Evolutionary conservation across 1,140 invertebrate species (phyloP).

Genomic region (Brachionus koreanus): DNA sequence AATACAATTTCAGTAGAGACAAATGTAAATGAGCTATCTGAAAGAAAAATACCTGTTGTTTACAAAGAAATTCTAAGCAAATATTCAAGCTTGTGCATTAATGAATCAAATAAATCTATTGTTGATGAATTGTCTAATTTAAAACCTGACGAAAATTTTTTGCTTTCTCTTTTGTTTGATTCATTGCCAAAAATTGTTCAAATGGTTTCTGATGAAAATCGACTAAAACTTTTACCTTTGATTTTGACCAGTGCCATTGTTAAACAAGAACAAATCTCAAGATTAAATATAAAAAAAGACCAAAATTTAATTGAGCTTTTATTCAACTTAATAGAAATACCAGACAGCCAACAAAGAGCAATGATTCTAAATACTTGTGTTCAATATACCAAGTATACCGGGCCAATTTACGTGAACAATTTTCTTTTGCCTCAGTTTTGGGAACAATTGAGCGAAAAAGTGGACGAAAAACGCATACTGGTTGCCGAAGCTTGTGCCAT

Average conservation of each 20-base stretch:
- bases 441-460: constrained; percentile 66
- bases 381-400: constrained; percentile 63
- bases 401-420: constrained; percentile 63
- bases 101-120: neutral
- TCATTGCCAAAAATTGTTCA: neutral
- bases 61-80: constrained; percentile 2
- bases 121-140: constrained; percentile 2
- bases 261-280: constrained; percentile 60
- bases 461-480: constrained; percentile 67
- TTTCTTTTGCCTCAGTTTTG: constrained; percentile 73
- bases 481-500: constrained; percentile 70
- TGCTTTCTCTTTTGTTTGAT: neutral
- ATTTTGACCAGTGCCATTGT: constrained; percentile 66
- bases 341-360: constrained; percentile 67
- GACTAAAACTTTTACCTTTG: constrained; percentile 66
- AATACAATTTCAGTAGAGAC: neutral
- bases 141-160: neutral
- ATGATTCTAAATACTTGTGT: constrained; percentile 68
- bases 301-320: constrained; percentile 64
- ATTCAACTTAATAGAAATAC: constrained; percentile 73
- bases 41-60: constrained; percentile 23
- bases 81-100: neutral
- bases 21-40: neutral
- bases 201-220: neutral
- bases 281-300: constrained; percentile 63